Conservation (phyloP, 53 echinoderm and acorn worm species). For the Actinopyga echinites region DNA sequence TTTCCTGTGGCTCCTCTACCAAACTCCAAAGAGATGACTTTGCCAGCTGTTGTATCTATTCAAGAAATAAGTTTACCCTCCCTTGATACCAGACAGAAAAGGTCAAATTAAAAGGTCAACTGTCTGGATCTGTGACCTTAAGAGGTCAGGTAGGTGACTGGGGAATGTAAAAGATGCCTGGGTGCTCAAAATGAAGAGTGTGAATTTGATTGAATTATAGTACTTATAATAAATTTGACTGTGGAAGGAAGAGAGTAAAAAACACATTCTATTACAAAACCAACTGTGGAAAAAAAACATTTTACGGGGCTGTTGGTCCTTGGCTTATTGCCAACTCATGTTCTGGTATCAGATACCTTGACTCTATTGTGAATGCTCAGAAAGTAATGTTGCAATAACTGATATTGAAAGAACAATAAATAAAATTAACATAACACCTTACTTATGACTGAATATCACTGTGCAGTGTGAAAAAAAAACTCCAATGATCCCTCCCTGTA, state of each 20-base stretch:
- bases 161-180: conserved; percentile 32
- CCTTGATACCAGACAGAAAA: conserved; percentile 32
- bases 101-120: conserved; percentile 30
- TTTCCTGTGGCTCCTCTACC: neutral
- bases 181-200: conserved; percentile 13
- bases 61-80: neutral
- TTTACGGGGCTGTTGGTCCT: neutral
- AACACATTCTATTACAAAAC: neutral
- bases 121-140: conserved; percentile 33
- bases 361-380: no score
- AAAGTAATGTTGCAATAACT: no score
- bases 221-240: conserved; percentile 24
- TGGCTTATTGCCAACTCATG: conserved; percentile 31
- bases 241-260: neutral
- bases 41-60: neutral
- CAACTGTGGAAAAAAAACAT: conserved; percentile 10
- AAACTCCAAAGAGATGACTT: neutral
- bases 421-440: no score
- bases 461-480: no score
- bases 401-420: no score
- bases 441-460: no score
- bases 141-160: conserved; percentile 28
- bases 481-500: no score
- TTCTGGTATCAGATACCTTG: neutral
- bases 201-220: conserved; percentile 29